phyloP scores from a whole-genome alignment of 2,888 invertebrate species.

The Xylocampa areola region DNA sequence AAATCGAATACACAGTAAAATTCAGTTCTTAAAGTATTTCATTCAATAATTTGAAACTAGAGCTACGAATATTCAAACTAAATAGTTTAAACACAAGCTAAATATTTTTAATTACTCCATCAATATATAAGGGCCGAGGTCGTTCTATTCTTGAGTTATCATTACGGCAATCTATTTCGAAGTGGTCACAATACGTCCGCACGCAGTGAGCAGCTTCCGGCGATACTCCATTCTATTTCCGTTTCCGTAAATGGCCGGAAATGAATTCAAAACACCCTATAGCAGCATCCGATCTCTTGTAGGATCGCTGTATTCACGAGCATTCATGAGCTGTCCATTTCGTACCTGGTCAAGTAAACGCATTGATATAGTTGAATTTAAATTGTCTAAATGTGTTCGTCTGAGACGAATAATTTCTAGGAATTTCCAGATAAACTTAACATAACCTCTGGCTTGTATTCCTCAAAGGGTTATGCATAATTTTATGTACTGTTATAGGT shows the following conservation, averaged over 20 bases:
- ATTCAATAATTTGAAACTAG: neutral
- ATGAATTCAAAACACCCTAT: conserved; percentile 85
- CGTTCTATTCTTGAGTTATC: conserved; percentile 36
- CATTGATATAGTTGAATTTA: conserved; percentile 8
- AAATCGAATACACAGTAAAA: too few relatives aligned
- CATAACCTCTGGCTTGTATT: too few relatives aligned
- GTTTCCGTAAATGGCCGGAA: conserved; percentile 81
- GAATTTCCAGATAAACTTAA: too few relatives aligned
- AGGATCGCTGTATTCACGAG: conserved; percentile 60
- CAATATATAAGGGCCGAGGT: neutral
- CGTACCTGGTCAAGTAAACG: conserved; percentile 6
- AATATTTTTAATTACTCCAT: neutral
- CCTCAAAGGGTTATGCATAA: too few relatives aligned
- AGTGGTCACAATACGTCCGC: conserved; percentile 71
- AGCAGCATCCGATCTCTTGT: conserved; percentile 76
- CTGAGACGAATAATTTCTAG: too few relatives aligned
- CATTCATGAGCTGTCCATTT: conserved; percentile 15
- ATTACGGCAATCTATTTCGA: conserved; percentile 51
- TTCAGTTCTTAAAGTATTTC: too few relatives aligned
- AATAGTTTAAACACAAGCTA: neutral
- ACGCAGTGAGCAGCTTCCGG: conserved; percentile 75
- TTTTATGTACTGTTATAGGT: too few relatives aligned
- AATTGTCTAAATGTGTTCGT: too few relatives aligned
- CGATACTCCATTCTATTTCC: conserved; percentile 79
- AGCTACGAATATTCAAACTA: neutral